phyloP scores from a whole-genome alignment of 2,113 vertebrate genomes.

The Lanius collurio region DNA sequence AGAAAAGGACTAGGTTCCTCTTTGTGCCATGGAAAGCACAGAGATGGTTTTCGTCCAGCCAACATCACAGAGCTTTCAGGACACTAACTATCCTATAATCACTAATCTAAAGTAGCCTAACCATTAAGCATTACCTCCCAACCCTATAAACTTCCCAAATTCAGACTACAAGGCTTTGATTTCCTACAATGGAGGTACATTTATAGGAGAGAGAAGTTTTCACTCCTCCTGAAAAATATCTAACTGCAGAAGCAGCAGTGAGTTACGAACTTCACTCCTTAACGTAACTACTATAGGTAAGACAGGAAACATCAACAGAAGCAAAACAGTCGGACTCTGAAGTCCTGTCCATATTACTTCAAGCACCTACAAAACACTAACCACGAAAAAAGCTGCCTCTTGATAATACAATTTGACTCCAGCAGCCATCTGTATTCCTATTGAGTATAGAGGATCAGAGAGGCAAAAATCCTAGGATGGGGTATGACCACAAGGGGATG shows the following conservation, averaged over 20 bases:
- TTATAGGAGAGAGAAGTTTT: neutral
- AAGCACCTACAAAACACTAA: neutral
- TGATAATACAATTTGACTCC: neutral
- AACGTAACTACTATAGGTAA: neutral
- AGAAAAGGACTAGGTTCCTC: neutral
- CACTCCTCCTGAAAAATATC: neutral
- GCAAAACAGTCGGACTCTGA: neutral
- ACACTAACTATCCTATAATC: neutral
- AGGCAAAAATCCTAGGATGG: neutral
- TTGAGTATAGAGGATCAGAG: neutral
- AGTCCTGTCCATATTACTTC: neutral
- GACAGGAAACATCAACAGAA: neutral
- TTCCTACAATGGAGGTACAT: fast-evolving
- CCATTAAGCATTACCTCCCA: neutral
- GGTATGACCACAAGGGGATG: neutral
- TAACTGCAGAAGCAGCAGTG: neutral
- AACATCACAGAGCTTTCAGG: neutral
- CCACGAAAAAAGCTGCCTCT: neutral
- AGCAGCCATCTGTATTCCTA: neutral
- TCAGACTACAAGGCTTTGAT: neutral
- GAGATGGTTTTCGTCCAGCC: neutral
- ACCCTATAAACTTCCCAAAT: neutral
- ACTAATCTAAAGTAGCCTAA: neutral
- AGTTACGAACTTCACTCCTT: neutral
- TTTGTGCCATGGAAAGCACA: fast-evolving